Base-by-base conservation (phyloP, 2,888 invertebrate genomes). In the Trachelus stipa region DNA sequence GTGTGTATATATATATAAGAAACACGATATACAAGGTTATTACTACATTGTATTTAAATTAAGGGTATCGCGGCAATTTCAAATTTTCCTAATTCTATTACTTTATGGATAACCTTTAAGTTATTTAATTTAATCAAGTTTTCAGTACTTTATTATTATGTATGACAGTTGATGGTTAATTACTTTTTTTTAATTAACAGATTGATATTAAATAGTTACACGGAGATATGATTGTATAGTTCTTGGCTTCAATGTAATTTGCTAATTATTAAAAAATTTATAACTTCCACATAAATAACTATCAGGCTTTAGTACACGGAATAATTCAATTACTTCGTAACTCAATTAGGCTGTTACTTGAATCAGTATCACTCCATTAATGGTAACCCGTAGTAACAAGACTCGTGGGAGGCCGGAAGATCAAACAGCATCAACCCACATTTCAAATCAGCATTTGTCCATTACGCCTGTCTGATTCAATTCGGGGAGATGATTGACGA, bases 401-500 rank as follows among this genome's bases (percentile, higher is more conserved):
- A 73, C 31, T 71, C 71, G 15, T 71, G 35, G 76, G 23, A 15
- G 68, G 69, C 40, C 68, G 79, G 77, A n/a, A 82, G 83, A 86
- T 86, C 82, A 86, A 86, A 86, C 82, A 81, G 80, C 80, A 84
- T 83, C 81, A 74, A 80, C 76, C 77, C 84, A 79, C 81, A 40
- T 73, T 82, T 76, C 82, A 78, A 84, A 83, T 84, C 82, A 81
- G 79, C 84, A 82, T 85, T 86, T 78, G 78, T 80, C 81, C 82
- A 74, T 86, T 83, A 87, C 85, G 88, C 84, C 80, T 88, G 88
- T 88, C 88, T 69, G 84, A 87, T 80, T 88, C 85, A 81, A 85
- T 88, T 83, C 81, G 77, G 81, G 82, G 76, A 73, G 31, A 31
- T 73, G 34, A 35, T 76, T 76, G 34, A 11, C 73, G 77, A 23